A percentile compares a stretch with the other conserved stretches of the same genome.
Conservation (phyloP, 2,888 invertebrate species). For the Cecidostiba fungosa region DNA sequence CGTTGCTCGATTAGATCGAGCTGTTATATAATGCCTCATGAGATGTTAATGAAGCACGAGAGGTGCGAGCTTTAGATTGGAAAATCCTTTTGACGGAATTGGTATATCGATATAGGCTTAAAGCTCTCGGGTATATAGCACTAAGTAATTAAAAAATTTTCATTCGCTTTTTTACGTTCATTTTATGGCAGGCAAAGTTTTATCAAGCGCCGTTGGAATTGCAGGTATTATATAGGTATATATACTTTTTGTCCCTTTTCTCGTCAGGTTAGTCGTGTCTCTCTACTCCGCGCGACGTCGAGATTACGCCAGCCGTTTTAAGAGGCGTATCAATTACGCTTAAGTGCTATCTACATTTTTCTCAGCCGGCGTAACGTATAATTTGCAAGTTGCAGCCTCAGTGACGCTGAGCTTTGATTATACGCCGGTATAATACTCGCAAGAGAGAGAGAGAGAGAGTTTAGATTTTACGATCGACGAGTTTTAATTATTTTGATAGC, state of each 20-base stretch:
- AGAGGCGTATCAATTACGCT: conserved; percentile 49
- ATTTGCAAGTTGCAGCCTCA: conserved; percentile 21
- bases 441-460: no score
- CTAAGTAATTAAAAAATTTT: neutral
- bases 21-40: conserved; percentile 50
- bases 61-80: neutral
- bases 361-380: conserved; percentile 58
- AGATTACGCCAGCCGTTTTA: conserved; percentile 30
- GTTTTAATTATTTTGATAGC: conserved; percentile 5
- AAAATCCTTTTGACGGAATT: neutral
- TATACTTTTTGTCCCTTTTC: neutral
- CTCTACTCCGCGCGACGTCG: neutral
- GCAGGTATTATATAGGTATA: neutral
- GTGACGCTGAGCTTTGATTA: neutral
- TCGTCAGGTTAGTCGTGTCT: neutral
- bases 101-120: neutral
- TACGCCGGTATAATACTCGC: neutral
- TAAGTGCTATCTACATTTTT: conserved; percentile 35
- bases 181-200: neutral
- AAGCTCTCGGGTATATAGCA: neutral
- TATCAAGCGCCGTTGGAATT: neutral
- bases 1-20: conserved; percentile 55
- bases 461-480: neutral
- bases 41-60: conserved; percentile 49
- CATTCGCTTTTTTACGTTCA: neutral